Percentiles rank a stretch among this genome's conserved stretches.
phyloP scores from a whole-genome alignment of 2,113 vertebrate species.

The Myrmecobius fasciatus region DNA sequence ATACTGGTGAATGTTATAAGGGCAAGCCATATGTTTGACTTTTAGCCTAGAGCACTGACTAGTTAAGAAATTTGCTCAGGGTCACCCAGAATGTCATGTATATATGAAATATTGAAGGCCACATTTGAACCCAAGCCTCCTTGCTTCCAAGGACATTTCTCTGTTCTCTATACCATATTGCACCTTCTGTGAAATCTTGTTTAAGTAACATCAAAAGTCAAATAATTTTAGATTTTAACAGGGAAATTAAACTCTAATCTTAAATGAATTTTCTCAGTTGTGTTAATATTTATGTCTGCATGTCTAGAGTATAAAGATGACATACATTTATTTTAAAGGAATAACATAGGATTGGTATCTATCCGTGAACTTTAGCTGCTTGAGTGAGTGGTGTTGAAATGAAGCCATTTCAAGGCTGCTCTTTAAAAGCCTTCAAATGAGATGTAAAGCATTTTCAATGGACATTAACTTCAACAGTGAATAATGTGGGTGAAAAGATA shows the following conservation, averaged over 20 bases:
- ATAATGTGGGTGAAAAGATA: slow-evolving; percentile 38
- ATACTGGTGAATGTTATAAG: background rate
- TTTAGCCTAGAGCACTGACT: background rate
- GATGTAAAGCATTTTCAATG: slow-evolving; percentile 48
- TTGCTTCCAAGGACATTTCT: background rate
- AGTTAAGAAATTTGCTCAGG: background rate
- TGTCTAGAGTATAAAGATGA: slow-evolving; percentile 3
- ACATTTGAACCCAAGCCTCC: background rate
- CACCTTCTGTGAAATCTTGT: background rate
- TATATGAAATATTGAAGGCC: background rate
- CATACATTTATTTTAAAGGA: background rate
- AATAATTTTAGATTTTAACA: background rate
- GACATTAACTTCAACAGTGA: slow-evolving; percentile 59
- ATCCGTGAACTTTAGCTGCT: background rate
- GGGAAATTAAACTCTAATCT: background rate
- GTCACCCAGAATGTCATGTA: background rate
- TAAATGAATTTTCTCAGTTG: background rate
- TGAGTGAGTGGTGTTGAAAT: slow-evolving; percentile 23
- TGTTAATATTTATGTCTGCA: background rate
- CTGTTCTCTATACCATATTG: background rate
- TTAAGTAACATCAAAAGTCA: background rate
- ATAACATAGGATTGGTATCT: background rate
- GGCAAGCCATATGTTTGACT: background rate
- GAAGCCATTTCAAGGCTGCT: slow-evolving; percentile 30
- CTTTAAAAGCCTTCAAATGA: slow-evolving; percentile 59